A percentile compares a stretch with the other conserved stretches of the same genome.
Evolutionary conservation across 2,113 vertebrate genomes (phyloP).

Genomic region (Cephalopholis sonnerati): DNA sequence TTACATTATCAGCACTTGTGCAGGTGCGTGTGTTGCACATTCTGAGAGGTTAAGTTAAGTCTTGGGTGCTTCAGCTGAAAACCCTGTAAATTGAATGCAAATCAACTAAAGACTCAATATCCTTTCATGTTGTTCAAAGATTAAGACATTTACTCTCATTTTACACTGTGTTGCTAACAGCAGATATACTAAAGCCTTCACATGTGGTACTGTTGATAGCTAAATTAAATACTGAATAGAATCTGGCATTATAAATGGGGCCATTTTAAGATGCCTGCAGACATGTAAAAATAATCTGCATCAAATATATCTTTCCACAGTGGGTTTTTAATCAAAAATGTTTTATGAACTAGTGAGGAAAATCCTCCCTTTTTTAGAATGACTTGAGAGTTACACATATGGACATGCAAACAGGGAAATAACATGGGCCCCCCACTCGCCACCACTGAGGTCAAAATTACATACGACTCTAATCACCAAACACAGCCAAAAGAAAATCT

Average conservation of each 20-base stretch:
- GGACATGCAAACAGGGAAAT: background rate
- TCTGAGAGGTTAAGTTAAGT: background rate
- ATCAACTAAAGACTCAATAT: slow-evolving; percentile 26
- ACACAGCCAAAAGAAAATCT: too few species aligned
- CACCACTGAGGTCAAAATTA: too few species aligned
- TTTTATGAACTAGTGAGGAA: background rate
- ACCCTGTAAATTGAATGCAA: slow-evolving; percentile 14
- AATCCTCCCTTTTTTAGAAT: background rate
- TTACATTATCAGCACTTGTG: slow-evolving; percentile 20
- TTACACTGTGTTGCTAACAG: background rate
- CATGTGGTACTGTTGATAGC: background rate
- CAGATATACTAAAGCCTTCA: background rate
- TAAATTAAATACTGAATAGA: background rate
- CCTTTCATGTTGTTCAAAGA: background rate
- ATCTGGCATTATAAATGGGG: background rate
- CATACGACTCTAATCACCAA: background rate
- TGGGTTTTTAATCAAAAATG: background rate
- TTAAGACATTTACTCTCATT: background rate
- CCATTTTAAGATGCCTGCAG: background rate
- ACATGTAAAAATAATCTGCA: background rate
- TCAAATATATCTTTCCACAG: background rate
- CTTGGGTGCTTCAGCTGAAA: background rate
- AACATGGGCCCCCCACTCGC: too few species aligned
- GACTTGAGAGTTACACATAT: background rate
- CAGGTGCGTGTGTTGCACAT: slow-evolving; percentile 15